Base-by-base conservation (phyloP, 2,797 vertebrate species). In the Tokudaia muenninki region DNA sequence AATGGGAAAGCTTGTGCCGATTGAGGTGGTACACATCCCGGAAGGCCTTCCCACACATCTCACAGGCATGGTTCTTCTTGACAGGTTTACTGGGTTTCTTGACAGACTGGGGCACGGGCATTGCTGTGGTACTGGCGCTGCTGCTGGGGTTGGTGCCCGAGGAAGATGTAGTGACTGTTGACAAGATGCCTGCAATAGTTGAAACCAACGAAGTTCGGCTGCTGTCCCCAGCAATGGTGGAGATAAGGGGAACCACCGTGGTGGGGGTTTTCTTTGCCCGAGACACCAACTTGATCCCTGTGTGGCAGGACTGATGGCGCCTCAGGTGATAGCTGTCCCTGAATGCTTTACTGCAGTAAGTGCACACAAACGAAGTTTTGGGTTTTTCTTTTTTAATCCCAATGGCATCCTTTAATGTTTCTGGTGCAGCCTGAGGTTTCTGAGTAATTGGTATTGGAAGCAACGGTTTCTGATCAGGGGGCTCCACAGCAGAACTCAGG, bases 41-140 rank as follows among this genome's bases (percentile, higher is more conserved):
- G 98, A 99, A 99, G 97, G 99, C 99, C 98, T 99, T 99, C 3
- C 99, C 99, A 7, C 99, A 99, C 99, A 99, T 99, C 98, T 99
- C 99, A 14, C 99, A 99, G 82, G 99, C 99, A 0, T 99, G 99
- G 98, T 99, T 99, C 98, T 99, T 99, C 99, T 99, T 99, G 90
- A 99, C 99, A 0, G 99, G 99, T 98, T 99, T 99, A 95, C 99
- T 99, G 82, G 99, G 99, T 98, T 99, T 99, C 98, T 99, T 99
- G 94, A 99, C 99, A 4, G 99, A 98, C 98, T 98, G 98, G 67
- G 99, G 98, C 97, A 95, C 98, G 41, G 98, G 98, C 99, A 99
- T 99, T 44, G 98, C 98, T 26, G 99, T 98, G 59, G 98, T 98
- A 52, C 98, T 98, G 97, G 91, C 98, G 97, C 98, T 98, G 98